Evolutionary conservation across 1,140 invertebrate species (phyloP).

Genomic region (Lucilia sericata): DNA sequence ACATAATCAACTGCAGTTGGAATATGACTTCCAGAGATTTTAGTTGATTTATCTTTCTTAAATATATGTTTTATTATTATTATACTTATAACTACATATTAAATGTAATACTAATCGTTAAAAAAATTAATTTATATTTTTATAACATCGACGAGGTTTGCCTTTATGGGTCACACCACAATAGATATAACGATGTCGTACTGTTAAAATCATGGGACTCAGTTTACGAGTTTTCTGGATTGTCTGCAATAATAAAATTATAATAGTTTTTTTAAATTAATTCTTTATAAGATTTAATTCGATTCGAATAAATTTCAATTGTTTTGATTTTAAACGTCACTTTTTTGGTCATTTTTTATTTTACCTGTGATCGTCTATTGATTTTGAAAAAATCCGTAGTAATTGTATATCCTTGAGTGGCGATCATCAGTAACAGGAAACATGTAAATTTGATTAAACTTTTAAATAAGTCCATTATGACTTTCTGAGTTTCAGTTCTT

Average conservation of each 20-base stretch:
- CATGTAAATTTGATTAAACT: background rate
- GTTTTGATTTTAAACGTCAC: background rate
- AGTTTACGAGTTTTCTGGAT: conserved; percentile 5
- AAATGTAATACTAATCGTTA: background rate
- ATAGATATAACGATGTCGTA: conserved; percentile 15
- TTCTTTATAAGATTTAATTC: no score
- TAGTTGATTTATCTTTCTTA: background rate
- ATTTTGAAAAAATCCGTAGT: conserved; percentile 24
- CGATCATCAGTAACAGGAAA: background rate
- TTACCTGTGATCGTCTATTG: background rate
- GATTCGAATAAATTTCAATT: no score
- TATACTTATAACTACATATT: background rate
- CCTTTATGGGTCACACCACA: conserved; percentile 27
- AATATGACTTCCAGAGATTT: no score
- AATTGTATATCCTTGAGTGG: background rate
- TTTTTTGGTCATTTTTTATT: background rate
- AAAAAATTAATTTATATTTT: conserved; percentile 18
- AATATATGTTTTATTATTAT: background rate
- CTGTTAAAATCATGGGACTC: conserved; percentile 36
- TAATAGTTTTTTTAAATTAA: no score
- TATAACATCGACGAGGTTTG: conserved; percentile 34
- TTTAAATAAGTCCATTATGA: background rate
- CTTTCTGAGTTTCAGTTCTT: background rate
- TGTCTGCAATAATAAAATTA: conserved; percentile 16
- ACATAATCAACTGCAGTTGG: no score